Conservation (phyloP, 2,797 vertebrate species). For the Halcyon chelicuti region DNA sequence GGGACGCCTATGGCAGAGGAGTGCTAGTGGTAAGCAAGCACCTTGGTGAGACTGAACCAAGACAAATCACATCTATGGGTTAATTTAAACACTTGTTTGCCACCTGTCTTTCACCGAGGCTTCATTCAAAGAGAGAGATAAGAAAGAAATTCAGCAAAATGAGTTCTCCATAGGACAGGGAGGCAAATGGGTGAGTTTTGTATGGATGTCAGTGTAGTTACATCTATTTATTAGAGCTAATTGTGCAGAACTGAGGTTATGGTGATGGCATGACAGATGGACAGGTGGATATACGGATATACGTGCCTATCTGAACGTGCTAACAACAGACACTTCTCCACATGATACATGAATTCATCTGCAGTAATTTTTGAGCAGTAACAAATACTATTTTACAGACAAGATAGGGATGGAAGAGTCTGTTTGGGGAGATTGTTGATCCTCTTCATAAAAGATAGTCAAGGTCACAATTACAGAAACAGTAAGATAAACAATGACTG, state of each 20-base stretch:
- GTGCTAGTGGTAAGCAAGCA: not conserved
- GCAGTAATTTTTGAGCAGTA: not conserved
- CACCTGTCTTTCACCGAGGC: not conserved
- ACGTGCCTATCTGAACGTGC: not conserved
- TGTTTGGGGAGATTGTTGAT: not conserved
- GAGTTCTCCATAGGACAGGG: not conserved
- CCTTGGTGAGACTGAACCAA: not conserved
- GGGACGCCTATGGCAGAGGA: not conserved
- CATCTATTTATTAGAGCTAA: not conserved
- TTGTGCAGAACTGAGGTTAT: not conserved
- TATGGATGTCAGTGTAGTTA: fast-evolving
- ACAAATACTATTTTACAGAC: not conserved
- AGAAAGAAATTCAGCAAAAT: not conserved
- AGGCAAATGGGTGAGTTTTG: not conserved
- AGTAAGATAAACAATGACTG: not conserved
- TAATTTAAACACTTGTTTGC: not conserved
- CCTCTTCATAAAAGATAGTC: not conserved
- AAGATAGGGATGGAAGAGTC: not conserved
- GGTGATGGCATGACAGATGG: fast-evolving
- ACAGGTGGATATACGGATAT: not conserved
- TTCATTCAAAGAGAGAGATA: not conserved
- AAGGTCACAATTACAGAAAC: not conserved
- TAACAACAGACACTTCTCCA: not conserved
- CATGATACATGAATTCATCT: not conserved
- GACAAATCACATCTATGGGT: not conserved